phyloP scores from a whole-genome alignment of 2,113 vertebrate species.

The Labeo rohita region DNA sequence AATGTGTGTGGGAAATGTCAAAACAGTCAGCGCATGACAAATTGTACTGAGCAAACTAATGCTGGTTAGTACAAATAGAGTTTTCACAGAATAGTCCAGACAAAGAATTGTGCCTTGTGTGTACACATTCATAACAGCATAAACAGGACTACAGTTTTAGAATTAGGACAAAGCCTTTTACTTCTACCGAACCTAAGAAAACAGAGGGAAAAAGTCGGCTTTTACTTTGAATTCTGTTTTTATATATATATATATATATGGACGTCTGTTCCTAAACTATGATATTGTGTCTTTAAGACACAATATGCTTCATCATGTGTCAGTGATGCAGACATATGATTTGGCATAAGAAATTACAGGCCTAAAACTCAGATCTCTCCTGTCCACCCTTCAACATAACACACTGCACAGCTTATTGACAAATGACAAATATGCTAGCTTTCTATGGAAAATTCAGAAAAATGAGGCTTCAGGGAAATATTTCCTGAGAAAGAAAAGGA shows the following conservation, averaged over 20 bases:
- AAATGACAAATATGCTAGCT: constrained; percentile 1
- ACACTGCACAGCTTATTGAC: neutral
- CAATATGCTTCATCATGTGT: neutral
- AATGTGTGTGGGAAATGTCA: constrained; percentile 12
- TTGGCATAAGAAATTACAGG: no score
- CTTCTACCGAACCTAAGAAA: neutral
- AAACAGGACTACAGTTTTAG: neutral
- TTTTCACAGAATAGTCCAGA: neutral
- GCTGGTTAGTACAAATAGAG: neutral
- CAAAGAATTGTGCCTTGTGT: neutral
- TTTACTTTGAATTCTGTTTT: neutral
- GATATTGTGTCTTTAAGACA: neutral
- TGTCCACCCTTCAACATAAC: neutral
- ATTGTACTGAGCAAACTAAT: neutral
- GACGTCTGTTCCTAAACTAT: neutral
- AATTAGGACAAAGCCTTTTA: neutral
- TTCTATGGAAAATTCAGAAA: neutral
- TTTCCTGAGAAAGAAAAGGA: neutral
- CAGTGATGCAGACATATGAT: neutral
- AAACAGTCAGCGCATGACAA: neutral
- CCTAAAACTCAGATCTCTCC: neutral
- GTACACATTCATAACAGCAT: neutral
- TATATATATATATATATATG: no score
- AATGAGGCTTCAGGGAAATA: neutral
- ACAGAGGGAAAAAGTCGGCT: neutral